Conservation (phyloP, 1,140 invertebrate genomes). For the Arion vulgaris region DNA sequence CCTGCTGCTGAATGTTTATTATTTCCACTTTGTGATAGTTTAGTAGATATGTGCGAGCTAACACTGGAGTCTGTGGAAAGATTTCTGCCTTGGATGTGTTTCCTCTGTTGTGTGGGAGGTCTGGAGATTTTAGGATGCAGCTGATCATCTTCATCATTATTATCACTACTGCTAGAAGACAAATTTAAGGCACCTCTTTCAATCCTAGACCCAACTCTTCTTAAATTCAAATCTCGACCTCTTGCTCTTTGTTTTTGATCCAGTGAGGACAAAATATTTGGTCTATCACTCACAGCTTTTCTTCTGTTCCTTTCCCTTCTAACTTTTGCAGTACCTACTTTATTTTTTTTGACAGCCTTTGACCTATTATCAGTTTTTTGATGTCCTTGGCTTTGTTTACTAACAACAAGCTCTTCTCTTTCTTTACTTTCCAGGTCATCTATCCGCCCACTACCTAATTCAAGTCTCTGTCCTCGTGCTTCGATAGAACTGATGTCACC, state of each 20-base stretch:
- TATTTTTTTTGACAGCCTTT: background rate
- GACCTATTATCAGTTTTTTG: background rate
- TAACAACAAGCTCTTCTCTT: background rate
- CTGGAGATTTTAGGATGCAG: background rate
- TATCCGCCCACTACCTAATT: background rate
- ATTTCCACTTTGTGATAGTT: background rate
- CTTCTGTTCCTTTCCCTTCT: background rate
- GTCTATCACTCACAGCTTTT: background rate
- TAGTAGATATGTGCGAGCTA: too few species aligned
- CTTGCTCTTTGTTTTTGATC: background rate
- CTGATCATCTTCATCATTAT: background rate
- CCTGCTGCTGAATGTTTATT: background rate
- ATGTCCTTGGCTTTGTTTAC: background rate
- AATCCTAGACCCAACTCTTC: background rate
- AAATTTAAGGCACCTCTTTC: conserved; percentile 6
- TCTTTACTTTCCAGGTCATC: background rate
- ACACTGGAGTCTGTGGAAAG: background rate
- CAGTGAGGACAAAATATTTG: background rate
- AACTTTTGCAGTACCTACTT: background rate
- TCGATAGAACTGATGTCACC: background rate
- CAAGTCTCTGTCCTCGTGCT: background rate
- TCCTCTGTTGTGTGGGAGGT: background rate
- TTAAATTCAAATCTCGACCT: background rate
- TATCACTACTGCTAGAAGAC: conserved; percentile 28
- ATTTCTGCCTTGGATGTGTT: background rate